Evolutionary conservation across 1,140 invertebrate species (phyloP).

Genomic region (Caenorhabditis latens): DNA sequence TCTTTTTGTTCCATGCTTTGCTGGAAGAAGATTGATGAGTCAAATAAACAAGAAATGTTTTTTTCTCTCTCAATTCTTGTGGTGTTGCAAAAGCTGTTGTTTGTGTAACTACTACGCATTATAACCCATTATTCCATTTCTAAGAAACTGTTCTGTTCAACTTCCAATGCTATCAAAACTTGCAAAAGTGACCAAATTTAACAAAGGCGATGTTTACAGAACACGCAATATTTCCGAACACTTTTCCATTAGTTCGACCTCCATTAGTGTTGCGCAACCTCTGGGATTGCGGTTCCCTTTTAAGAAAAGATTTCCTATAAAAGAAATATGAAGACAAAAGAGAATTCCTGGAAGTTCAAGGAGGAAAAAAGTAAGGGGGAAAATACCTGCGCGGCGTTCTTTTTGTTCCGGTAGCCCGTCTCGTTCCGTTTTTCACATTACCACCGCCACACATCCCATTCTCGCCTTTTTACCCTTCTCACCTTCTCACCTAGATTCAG

Average conservation of each 20-base stretch:
- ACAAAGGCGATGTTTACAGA: conserved; percentile 28
- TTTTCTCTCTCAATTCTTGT: background rate
- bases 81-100: background rate
- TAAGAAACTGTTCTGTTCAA: background rate
- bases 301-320: background rate
- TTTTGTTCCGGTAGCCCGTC: conserved; percentile 32
- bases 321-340: background rate
- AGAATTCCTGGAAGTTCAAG: conserved; percentile 32
- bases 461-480: conserved; percentile 28
- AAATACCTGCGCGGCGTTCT: background rate
- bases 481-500: conserved; percentile 15
- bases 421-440: conserved; percentile 50
- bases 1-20: conserved; percentile 22
- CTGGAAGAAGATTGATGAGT: conserved; percentile 49
- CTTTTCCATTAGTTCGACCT: conserved; percentile 31
- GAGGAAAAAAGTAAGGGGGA: background rate
- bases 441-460: conserved; percentile 13
- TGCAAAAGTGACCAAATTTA: conserved; percentile 9
- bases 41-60: conserved; percentile 9
- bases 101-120: background rate
- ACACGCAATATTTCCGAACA: conserved; percentile 6
- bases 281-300: background rate
- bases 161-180: conserved; percentile 16
- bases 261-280: conserved; percentile 6
- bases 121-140: conserved; percentile 9